Base-by-base conservation (phyloP, 2,113 vertebrate species). In the Oncorhynchus mykiss region DNA sequence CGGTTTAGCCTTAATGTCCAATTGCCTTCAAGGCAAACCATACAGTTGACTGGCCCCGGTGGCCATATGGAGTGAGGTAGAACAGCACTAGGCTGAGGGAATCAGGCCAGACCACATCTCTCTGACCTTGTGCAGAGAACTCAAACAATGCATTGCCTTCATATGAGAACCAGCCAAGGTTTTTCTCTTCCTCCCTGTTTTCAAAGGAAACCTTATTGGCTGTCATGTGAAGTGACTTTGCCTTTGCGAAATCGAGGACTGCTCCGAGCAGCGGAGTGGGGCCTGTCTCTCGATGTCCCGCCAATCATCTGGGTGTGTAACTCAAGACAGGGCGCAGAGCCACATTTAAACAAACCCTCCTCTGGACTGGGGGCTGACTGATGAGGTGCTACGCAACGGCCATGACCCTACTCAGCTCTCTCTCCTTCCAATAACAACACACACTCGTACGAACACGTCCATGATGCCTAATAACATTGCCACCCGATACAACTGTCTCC, bases 371-470 rank as follows among this genome's bases (percentile, higher is more conserved):
- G 78, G 45, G 80, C 80, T 88, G 91, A 93, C 86, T 89, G 90
- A 93, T 92, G 88, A 91, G 91, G 91, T 89, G 90, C 85, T 88
- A 74, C 72, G 72, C 78, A n/a, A 79, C 78, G 76, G 84, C 86
- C 82, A 25, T 88, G 86, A 92, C 88, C 90, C 78, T 22, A 72
- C 86, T 87, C 84, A 25, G 72, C 79, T 81, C 81, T 82, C 81
- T 82, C 81, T 67, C 78, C 79, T 90, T 85, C 84, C 89, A 89
- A 85, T 79, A 86, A 86, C 81, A 86, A 84, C 82, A 82, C 70
- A 71, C 84, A 80, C 75, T 80, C 79, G 24, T 51, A 85, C 82
- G 86, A 84, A 75, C 86, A 54, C 72, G 69, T 82, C 78, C 39
- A 76, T 8, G 66, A 85, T 82, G 86, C 87, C 78, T 80, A 73